Base-by-base conservation (phyloP, 2,797 vertebrate genomes). In the Pagetopsis macropterus region DNA sequence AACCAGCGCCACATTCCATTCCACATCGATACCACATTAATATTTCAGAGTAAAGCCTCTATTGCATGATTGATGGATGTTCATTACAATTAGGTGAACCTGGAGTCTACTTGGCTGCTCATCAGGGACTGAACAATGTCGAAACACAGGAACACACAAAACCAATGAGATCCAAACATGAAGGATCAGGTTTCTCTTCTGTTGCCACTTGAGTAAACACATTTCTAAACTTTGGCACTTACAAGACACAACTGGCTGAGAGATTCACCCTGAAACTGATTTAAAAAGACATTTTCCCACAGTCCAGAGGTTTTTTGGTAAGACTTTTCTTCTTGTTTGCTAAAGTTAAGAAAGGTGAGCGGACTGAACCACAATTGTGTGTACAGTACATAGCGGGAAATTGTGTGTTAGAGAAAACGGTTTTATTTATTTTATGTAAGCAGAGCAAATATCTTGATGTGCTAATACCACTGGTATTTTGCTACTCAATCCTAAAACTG, bases 71-170 rank as follows among this genome's bases (percentile, higher is more conserved):
- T 82, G 55, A 85, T 87, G 70, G 72, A 44, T 72, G 50, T 51
- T 70, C 46, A 81, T 88, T 76, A 82, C 75, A 81, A 59, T 45
- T 58, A 75, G 59, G 56, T 72, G 56, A 70, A 76, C 72, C 69
- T 73, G 63, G 72, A 81, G 41, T 65, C 23, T 17, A 55, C 65
- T 78, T 84, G 86, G 83, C 81, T 72, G 80, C 69, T 77, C 41
- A 69, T 82, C 72, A 44, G 54, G 40, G 71, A 19, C 49, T 14
- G 12, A 56, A 46, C 1, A 43, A 68, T 67, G 55, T 81, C 1
- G 10, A 57, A 81, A 78, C 59, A 52, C 13, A n/a, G n/a, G 40
- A 33, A 62, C 23, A 27, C 52, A 37, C 5, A 45, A 21, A 43
- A 41, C 50, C 27, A 21, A 8, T 3, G 7, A 6, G 19, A n/a